phyloP scores from a whole-genome alignment of 2,888 invertebrate species.

The Brachynemurus nebulosus region DNA sequence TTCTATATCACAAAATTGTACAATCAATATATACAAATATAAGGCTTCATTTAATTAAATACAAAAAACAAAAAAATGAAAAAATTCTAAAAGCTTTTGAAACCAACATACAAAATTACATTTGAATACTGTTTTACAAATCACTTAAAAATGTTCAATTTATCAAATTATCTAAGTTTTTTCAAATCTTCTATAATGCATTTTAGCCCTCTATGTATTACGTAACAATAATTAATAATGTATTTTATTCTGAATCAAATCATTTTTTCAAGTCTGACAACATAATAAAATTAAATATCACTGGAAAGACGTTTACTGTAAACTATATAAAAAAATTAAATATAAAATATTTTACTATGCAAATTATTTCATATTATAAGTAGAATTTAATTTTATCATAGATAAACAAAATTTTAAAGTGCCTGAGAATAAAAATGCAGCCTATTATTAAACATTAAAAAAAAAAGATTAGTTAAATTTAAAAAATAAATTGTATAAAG shows the following conservation, averaged over 20 bases:
- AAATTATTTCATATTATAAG: too few species aligned
- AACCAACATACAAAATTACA: background rate
- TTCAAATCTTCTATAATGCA: background rate
- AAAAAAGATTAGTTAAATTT: too few species aligned
- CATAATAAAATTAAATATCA: background rate
- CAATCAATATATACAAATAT: background rate
- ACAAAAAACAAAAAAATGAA: background rate
- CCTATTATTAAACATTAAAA: too few species aligned
- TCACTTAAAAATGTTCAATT: background rate
- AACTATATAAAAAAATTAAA: background rate
- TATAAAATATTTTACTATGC: too few species aligned
- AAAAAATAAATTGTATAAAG: too few species aligned
- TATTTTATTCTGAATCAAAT: background rate
- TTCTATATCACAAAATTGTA: conserved; percentile 1
- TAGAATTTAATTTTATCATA: too few species aligned
- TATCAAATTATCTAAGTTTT: background rate
- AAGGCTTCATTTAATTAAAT: background rate
- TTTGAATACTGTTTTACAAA: background rate
- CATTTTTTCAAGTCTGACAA: conserved; percentile 1
- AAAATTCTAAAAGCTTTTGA: background rate
- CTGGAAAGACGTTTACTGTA: background rate
- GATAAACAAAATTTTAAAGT: too few species aligned
- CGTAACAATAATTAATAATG: background rate
- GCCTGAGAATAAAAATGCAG: too few species aligned
- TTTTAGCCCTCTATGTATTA: background rate